phyloP scores from a whole-genome alignment of 2,888 invertebrate genomes.

The Temnothorax rugatulus region DNA sequence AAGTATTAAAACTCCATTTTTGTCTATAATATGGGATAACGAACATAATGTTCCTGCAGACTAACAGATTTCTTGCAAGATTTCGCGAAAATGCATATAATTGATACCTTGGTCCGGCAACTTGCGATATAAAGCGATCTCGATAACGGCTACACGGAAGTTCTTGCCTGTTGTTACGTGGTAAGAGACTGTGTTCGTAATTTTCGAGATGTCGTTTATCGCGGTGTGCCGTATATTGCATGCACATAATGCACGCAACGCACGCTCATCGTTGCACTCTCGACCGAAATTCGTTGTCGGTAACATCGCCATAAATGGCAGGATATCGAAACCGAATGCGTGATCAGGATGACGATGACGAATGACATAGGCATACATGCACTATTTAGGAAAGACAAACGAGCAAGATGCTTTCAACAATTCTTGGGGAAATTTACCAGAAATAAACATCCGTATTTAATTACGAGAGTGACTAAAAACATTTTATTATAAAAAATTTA shows the following conservation, averaged over 20 bases:
- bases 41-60: background rate
- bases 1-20: conserved; percentile 38
- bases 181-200: conserved; percentile 20
- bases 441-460: background rate
- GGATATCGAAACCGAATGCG: conserved; percentile 35
- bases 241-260: conserved; percentile 39
- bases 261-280: conserved; percentile 49
- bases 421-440: background rate
- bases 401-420: background rate
- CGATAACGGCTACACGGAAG: conserved; percentile 28
- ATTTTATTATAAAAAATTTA: background rate
- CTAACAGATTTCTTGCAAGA: conserved; percentile 27
- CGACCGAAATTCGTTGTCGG: conserved; percentile 21
- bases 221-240: background rate
- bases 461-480: background rate
- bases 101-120: conserved; percentile 18
- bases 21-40: background rate
- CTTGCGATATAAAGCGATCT: conserved; percentile 25
- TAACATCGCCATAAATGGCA: conserved; percentile 23
- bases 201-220: conserved; percentile 28
- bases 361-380: background rate
- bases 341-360: conserved; percentile 32
- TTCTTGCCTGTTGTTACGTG: conserved; percentile 18
- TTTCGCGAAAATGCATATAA: conserved; percentile 37
- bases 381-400: background rate